A percentile compares a stretch with the other conserved stretches of the same genome.
These are phyloP conservation scores for Aurelia sp. DNA, from an alignment of 30 jellyfish, hydroid and myxozoan genomes.

Conservation along the genomic window DNA sequence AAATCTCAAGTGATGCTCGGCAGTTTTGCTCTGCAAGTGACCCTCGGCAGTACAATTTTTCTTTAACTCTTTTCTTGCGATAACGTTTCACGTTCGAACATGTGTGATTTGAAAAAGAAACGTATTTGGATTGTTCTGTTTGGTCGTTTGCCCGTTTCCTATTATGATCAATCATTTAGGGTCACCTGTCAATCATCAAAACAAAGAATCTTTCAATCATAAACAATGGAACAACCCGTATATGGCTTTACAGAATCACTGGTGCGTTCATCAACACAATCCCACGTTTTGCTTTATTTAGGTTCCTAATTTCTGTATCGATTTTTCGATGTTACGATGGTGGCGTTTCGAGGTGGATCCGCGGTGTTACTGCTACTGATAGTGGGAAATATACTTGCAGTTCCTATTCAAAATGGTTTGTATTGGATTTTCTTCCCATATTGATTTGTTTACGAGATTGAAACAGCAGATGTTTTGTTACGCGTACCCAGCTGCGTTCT, in stretches of 20 bases:
- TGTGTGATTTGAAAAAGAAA: no score
- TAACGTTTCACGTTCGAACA: no score
- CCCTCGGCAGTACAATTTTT: no score
- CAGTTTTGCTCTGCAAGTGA: no score
- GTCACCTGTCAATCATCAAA: slow-evolving; percentile 61
- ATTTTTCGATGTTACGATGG: background rate
- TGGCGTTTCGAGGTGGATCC: background rate
- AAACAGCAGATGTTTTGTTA: no score
- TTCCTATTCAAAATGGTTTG: slow-evolving; percentile 4
- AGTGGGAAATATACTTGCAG: background rate
- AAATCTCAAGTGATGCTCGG: no score
- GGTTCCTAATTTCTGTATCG: background rate
- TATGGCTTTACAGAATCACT: slow-evolving; percentile 33
- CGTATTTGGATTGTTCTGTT: slow-evolving; percentile 3
- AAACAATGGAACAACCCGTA: slow-evolving; percentile 60
- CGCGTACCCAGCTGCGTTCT: no score
- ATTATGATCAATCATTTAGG: slow-evolving; percentile 39
- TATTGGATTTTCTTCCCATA: background rate
- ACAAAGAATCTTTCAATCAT: background rate
- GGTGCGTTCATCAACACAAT: slow-evolving; percentile 33
- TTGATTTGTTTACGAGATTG: background rate
- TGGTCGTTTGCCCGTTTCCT: slow-evolving; percentile 11
- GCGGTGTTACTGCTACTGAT: background rate
- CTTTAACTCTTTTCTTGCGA: no score
- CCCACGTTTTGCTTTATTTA: background rate